Evolutionary conservation across 2,888 invertebrate genomes (phyloP).

Genomic region (Epinotia brunnichana): DNA sequence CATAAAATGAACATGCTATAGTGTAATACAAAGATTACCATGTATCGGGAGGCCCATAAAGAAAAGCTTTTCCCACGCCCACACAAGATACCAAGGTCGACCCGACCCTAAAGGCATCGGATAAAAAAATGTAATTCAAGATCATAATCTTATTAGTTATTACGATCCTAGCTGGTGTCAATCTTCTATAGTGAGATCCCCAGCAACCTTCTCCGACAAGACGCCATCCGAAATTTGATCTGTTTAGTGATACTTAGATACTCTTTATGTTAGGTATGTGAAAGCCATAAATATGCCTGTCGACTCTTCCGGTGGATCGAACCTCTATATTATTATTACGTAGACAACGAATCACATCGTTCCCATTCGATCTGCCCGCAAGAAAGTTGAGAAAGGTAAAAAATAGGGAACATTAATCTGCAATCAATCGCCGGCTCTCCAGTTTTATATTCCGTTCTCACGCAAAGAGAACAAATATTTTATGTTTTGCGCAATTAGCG

Average conservation of each 20-base stretch:
- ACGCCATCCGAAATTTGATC: background rate
- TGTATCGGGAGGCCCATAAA: no score
- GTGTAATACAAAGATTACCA: no score
- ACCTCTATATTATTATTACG: slow-evolving; percentile 9
- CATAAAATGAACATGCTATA: no score
- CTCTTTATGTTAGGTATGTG: background rate
- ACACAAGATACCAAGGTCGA: no score
- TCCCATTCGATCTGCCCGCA: slow-evolving; percentile 23
- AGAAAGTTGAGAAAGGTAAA: slow-evolving; percentile 26
- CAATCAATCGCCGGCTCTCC: slow-evolving; percentile 48
- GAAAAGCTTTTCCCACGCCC: no score
- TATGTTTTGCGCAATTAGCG: slow-evolving; percentile 51
- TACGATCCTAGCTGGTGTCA: background rate
- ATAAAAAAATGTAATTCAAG: no score
- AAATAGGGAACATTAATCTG: slow-evolving; percentile 46
- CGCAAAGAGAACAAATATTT: slow-evolving; percentile 47
- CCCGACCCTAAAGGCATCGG: no score
- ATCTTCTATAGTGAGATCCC: no score
- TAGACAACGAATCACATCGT: slow-evolving; percentile 11
- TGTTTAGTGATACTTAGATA: slow-evolving; percentile 26
- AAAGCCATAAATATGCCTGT: background rate
- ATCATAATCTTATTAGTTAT: no score
- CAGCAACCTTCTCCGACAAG: background rate
- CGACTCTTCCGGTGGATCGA: background rate
- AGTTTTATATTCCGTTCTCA: slow-evolving; percentile 41